Evolutionary conservation across 2,888 invertebrate species (phyloP), one percentile per base, ranked within the genome.

Genomic region (Drosophila subquinaria): DNA sequence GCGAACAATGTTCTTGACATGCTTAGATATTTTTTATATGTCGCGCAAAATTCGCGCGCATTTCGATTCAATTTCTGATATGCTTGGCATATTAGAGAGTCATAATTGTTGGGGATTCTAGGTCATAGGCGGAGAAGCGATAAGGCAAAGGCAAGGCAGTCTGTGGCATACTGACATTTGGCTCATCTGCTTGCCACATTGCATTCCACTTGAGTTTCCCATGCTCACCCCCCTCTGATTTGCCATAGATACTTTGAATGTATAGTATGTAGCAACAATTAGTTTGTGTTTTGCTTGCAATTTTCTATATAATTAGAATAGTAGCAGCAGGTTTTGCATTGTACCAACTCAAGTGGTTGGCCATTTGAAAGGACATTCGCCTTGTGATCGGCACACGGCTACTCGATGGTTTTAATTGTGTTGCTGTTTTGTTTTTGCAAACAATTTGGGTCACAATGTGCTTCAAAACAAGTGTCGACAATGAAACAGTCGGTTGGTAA

Each of bases 1-100:
- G 88, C 89, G 74, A 89, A 89, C 89, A 85, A 85, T 85, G 88
- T 85, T 85, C 85, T 85, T 85, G 85, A 85, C 85, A 85, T 76
- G 80, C 82, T 85, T 85, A 82, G 72, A 82, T 78, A 85, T 82
- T 74, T 73, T 73, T 73, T 73, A 66, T 73, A 33, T 61, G 65
- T 17, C 23, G 35, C 60, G 62, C 53, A 40, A 66, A 63, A 66
- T 77, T 88, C 55, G 87, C 69, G 84, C 87, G 89, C 88, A 71
- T 74, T 85, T 89, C 88, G 73, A 87, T 89, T 88, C 67, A 77
- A 81, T 69, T 76, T 76, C 51, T 88, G 79, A 82, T 82, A 83
- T 63, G 79, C 53, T 10, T 30, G 35, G 61, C 63, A 74, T 56
- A 77, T 73, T 68, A 42, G 55, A 55, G 70, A 55, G 70, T 61